Evolutionary conservation across 2,888 invertebrate species (phyloP).

Genomic region (Ochropleura plecta): DNA sequence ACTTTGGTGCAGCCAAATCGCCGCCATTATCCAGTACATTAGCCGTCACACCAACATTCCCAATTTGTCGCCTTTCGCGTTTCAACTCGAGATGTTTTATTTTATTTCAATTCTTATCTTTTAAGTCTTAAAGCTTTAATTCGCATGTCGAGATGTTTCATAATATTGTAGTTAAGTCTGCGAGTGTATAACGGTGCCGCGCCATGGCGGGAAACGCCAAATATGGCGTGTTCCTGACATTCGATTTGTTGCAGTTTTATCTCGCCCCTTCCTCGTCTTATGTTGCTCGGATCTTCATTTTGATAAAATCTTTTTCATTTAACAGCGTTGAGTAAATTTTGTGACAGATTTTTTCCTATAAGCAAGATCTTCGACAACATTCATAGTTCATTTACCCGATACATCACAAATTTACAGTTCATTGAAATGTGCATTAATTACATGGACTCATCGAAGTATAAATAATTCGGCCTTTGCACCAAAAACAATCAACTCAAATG

Average conservation of each 20-base stretch:
- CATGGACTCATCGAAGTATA: slow-evolving; percentile 13
- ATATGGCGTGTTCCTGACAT: slow-evolving; percentile 83
- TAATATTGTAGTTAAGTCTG: slow-evolving; percentile 59
- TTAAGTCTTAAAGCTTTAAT: slow-evolving; percentile 46
- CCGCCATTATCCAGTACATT: slow-evolving; percentile 65
- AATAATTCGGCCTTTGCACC: slow-evolving; percentile 35
- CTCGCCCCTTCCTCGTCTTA: slow-evolving; percentile 65
- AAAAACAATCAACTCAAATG: slow-evolving; percentile 55
- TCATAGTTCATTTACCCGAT: slow-evolving; percentile 19
- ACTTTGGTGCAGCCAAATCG: slow-evolving; percentile 59
- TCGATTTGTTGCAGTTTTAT: slow-evolving; percentile 87
- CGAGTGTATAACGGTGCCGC: slow-evolving; percentile 81
- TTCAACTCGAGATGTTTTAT: slow-evolving; percentile 20
- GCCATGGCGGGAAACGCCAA: slow-evolving; percentile 72
- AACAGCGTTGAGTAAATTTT: slow-evolving; percentile 18
- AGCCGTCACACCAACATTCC: slow-evolving; percentile 71
- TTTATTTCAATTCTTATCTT: slow-evolving; percentile 52
- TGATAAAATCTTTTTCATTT: slow-evolving; percentile 53
- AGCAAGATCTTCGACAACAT: background rate
- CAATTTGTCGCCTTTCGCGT: slow-evolving; percentile 75
- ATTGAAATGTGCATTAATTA: slow-evolving; percentile 21
- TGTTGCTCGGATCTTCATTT: slow-evolving; percentile 48
- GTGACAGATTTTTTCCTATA: background rate
- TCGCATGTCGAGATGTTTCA: slow-evolving; percentile 53
- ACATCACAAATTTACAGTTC: background rate